Evolutionary conservation across 2,888 invertebrate species (phyloP).

Genomic region (Melolontha melolontha): DNA sequence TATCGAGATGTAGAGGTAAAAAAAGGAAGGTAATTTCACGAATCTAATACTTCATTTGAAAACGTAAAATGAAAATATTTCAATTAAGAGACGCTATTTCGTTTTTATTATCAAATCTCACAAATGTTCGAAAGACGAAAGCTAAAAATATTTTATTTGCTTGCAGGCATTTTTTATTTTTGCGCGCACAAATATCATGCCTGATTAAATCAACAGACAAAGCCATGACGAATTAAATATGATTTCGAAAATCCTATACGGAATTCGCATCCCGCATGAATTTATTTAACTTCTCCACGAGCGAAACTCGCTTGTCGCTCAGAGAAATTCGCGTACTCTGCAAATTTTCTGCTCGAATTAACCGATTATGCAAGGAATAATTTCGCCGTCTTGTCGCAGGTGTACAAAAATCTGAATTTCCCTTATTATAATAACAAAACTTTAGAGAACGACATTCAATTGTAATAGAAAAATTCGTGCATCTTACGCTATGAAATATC

Average conservation of each 20-base stretch:
- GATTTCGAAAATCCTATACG: conserved; percentile 12
- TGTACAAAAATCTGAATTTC: neutral
- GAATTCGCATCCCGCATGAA: conserved; percentile 14
- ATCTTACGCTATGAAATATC: too few relatives aligned
- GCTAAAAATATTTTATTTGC: too few relatives aligned
- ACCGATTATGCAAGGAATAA: neutral
- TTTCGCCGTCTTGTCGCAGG: conserved; percentile 2
- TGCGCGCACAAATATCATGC: conserved; percentile 1
- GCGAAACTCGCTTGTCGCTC: neutral
- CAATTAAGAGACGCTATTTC: too few relatives aligned
- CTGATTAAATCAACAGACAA: conserved; percentile 17
- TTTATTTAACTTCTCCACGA: neutral
- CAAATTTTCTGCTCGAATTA: conserved; percentile 14
- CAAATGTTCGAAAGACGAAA: too few relatives aligned
- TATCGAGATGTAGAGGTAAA: too few relatives aligned
- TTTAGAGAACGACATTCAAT: too few relatives aligned
- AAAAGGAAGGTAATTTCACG: too few relatives aligned
- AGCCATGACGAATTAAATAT: neutral
- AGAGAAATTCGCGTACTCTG: conserved; percentile 10
- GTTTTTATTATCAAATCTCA: too few relatives aligned
- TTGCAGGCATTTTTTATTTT: neutral
- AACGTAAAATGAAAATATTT: too few relatives aligned
- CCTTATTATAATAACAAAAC: too few relatives aligned
- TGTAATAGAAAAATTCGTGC: too few relatives aligned
- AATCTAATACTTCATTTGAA: too few relatives aligned